Percentiles rank a stretch among this genome's conserved stretches.
These are phyloP conservation scores for Pissodes strobi DNA, from an alignment of 1,140 invertebrate genomes.

Conservation along the genomic window DNA sequence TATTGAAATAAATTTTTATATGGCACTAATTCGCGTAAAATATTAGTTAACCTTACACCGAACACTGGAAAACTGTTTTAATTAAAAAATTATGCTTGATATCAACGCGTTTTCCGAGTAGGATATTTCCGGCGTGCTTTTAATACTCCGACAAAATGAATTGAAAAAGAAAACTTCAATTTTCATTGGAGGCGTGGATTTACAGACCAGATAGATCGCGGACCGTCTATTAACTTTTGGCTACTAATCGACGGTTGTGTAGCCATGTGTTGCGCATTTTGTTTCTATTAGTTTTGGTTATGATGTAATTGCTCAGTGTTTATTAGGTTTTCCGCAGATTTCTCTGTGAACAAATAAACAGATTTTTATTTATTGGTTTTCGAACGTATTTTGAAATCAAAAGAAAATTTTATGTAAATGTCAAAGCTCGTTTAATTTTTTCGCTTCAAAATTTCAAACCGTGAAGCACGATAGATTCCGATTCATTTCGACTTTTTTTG, in stretches of 20 bases:
- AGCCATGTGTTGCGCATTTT: slow-evolving; percentile 32
- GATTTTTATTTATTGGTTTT: slow-evolving; percentile 1
- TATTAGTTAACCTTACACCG: no score
- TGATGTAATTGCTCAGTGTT: slow-evolving; percentile 31
- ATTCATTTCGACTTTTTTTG: no score
- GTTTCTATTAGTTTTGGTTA: slow-evolving; percentile 27
- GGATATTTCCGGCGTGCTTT: slow-evolving; percentile 16
- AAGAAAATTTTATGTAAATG: no score
- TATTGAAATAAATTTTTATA: no score
- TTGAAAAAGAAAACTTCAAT: slow-evolving; percentile 9
- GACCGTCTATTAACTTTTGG: slow-evolving; percentile 6
- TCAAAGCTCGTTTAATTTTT: no score
- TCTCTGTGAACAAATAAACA: slow-evolving; percentile 23
- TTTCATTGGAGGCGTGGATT: slow-evolving; percentile 17
- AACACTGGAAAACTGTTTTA: no score
- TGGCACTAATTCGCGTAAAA: no score
- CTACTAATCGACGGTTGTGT: neutral
- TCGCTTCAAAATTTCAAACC: no score
- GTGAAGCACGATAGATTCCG: no score
- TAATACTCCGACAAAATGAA: slow-evolving; percentile 14
- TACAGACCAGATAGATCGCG: slow-evolving; percentile 11
- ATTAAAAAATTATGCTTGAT: no score
- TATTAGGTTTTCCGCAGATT: slow-evolving; percentile 21
- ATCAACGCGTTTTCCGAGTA: no score
- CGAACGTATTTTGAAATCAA: neutral